Base-by-base conservation (phyloP, 2,888 invertebrate genomes). In the Chelonus formosanus region DNA sequence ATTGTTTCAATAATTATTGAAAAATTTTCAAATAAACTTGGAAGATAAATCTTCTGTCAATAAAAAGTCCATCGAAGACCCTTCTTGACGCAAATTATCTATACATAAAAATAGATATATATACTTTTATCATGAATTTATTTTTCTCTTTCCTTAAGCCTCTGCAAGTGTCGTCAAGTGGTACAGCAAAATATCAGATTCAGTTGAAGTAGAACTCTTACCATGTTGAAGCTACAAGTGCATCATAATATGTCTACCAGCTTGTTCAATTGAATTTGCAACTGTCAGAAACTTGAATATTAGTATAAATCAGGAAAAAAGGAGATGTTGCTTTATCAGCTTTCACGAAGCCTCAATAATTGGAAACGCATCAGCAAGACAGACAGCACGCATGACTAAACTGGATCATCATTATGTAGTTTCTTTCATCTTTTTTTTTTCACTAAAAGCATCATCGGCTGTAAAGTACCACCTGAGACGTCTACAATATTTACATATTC, bases 391-490 rank as follows among this genome's bases (percentile, higher is more conserved):
- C 56, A 63, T 57, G 50, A 50, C 56, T 48, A 40, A 63, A 57
- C 56, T 63, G 56, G 63, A 63, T 63, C 50, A 52, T 57, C 62
- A 57, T 56, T 56, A 50, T 32, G 44, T 50, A 56, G 32, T 63
- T 57, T 57, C 56, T 63, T 63, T 63, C 50, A 57, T 63, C 63
- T 43, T 31, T 40, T 50, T 48, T 47, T 48, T 56, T 63, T 20
- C 7, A 20, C 5, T 40, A 10, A 40, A 40, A 40, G 10, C 43
- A 40, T 40, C 40, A 40, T 40, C 43, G 36, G 40, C 43, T 4
- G 6, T 10, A 10, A 20, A 40, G 36, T 55, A 40, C 40, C 36
- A 55, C 56, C 56, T 45, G 56, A 63, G 48, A 63, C 56, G 32
- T 47, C 56, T 63, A 8, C 63, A 53, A 34, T 53, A 53, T 53